These are phyloP conservation scores for Sylvilagus bachmani DNA, from an alignment of 2,113 vertebrate species.

Conservation along the genomic window DNA sequence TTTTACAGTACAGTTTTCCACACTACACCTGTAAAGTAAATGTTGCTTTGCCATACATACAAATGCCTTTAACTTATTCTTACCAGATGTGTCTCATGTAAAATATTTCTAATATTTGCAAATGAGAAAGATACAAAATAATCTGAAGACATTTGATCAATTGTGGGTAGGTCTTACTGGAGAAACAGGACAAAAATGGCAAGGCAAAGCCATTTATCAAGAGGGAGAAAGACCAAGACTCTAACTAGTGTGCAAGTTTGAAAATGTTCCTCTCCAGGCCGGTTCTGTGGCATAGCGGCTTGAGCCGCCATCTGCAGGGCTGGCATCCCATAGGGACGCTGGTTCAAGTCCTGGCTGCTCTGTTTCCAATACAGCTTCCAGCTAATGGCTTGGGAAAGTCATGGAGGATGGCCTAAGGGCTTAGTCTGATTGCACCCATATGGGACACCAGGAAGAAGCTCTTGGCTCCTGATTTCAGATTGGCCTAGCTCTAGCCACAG, in stretches of 20 bases:
- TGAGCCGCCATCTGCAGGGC: too few species aligned
- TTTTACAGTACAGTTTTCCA: not conserved
- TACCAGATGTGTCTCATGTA: not conserved
- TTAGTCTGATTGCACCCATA: too few species aligned
- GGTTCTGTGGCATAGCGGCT: too few species aligned
- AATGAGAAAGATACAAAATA: conserved; percentile 59
- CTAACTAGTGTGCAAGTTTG: not conserved
- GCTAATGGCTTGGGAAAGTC: too few species aligned
- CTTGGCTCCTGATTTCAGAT: too few species aligned
- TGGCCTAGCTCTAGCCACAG: too few species aligned
- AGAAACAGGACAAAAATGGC: conserved; percentile 27
- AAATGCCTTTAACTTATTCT: conserved; percentile 38
- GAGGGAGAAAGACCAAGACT: not conserved
- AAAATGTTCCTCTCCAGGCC: not conserved
- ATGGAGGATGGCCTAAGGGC: too few species aligned
- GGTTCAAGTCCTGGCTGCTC: too few species aligned
- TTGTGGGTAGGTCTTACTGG: not conserved
- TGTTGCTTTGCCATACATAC: not conserved
- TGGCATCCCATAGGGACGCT: too few species aligned
- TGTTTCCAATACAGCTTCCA: too few species aligned
- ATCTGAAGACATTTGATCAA: conserved; percentile 8
- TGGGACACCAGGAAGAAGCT: too few species aligned
- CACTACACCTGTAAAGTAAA: not conserved
- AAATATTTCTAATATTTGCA: conserved; percentile 49
- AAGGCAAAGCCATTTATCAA: conserved; percentile 51